Percentiles rank a stretch among this genome's conserved stretches.
Conservation (phyloP, 2,113 vertebrate genomes). For the Calypte anna region DNA sequence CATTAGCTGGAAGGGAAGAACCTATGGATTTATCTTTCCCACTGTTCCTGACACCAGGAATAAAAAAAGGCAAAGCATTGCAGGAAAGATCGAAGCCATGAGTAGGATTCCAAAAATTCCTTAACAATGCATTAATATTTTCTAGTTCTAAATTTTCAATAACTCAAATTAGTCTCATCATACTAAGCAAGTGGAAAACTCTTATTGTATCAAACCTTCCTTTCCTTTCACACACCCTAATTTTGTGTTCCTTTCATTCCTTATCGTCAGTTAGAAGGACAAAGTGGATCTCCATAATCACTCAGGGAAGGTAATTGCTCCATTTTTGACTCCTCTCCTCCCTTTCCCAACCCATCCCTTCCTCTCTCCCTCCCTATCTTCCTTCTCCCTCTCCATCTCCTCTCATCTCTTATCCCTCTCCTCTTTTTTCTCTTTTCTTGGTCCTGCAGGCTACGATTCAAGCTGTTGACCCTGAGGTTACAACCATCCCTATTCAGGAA, state of each 20-base stretch:
- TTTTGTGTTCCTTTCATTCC: not conserved
- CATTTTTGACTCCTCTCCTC: not conserved
- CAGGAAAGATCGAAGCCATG: not conserved
- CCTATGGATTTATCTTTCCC: not conserved
- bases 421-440: not conserved
- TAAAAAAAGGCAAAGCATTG: not conserved
- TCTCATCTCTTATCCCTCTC: too few species aligned
- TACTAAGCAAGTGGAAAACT: not conserved
- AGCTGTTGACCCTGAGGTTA: not conserved
- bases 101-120: not conserved
- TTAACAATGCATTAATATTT: not conserved
- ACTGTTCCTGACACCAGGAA: not conserved
- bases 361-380: too few species aligned
- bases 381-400: too few species aligned
- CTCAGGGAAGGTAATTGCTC: not conserved
- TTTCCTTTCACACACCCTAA: not conserved
- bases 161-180: not conserved
- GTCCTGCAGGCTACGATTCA: not conserved
- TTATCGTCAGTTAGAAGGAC: not conserved
- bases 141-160: not conserved
- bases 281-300: not conserved
- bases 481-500: conserved; percentile 1
- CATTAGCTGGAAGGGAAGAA: not conserved
- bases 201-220: not conserved
- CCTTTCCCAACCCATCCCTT: too few species aligned